Evolutionary conservation across 2,797 vertebrate species (phyloP).

Genomic region (Syngnathus rostellatus): DNA sequence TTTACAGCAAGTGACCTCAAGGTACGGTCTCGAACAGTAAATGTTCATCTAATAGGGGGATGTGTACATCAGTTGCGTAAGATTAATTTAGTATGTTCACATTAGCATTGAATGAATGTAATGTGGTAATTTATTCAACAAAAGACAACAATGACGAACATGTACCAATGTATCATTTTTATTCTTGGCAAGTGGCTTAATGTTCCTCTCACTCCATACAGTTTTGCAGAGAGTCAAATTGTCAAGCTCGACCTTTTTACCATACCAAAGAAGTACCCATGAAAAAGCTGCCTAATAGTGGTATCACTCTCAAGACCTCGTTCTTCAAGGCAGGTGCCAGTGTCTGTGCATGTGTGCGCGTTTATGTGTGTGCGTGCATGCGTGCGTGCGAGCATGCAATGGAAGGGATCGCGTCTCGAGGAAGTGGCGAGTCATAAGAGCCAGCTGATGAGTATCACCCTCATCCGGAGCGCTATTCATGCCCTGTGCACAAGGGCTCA

Average conservation of each 20-base stretch:
- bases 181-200: no score
- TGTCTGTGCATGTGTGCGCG: no score
- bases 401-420: slow-evolving; percentile 34
- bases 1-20: background rate
- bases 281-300: background rate
- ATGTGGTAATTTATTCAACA: no score
- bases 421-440: slow-evolving; percentile 52
- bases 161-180: background rate
- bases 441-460: slow-evolving; percentile 63
- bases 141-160: no score
- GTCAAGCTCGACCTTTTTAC: background rate
- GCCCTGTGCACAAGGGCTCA: slow-evolving; percentile 62
- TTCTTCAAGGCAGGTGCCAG: slow-evolving; percentile 21
- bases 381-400: slow-evolving; percentile 15
- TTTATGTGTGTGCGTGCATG: slow-evolving; percentile 8
- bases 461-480: slow-evolving; percentile 69
- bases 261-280: background rate
- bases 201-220: no score
- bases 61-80: background rate
- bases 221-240: no score
- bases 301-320: background rate
- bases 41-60: background rate
- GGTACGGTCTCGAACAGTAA: background rate
- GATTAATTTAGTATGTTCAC: background rate
- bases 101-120: no score